Evolutionary conservation across 2,113 vertebrate genomes (phyloP).

Genomic region (Etheostoma cragini): DNA sequence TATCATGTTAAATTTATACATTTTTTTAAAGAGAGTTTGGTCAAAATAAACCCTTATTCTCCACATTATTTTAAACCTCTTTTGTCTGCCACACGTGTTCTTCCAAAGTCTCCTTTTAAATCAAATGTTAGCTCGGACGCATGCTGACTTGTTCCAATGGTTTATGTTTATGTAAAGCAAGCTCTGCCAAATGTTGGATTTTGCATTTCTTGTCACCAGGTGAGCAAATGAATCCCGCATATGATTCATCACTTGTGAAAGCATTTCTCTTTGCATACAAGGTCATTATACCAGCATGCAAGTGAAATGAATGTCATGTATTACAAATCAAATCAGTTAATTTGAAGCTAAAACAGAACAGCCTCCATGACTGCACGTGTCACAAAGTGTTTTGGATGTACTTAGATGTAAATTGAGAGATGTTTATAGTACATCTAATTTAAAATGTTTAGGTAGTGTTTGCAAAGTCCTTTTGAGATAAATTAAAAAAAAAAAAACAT

Average conservation of each 20-base stretch:
- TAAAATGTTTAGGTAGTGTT: constrained; percentile 37
- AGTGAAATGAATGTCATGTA: constrained; percentile 39
- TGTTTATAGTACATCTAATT: constrained; percentile 42
- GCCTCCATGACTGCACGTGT: constrained; percentile 35
- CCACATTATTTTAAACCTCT: too few relatives aligned
- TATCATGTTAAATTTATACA: not conserved
- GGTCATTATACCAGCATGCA: constrained; percentile 15
- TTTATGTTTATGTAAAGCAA: not conserved
- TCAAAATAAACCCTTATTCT: not conserved
- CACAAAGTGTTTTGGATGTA: constrained; percentile 32
- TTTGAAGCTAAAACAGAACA: constrained; percentile 33
- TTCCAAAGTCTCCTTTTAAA: not conserved
- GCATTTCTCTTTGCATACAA: constrained; percentile 36
- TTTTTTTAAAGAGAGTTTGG: not conserved
- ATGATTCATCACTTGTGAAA: constrained; percentile 54
- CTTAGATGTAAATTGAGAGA: not conserved
- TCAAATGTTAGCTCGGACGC: not conserved
- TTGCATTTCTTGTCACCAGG: constrained; percentile 10
- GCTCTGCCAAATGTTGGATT: constrained; percentile 18
- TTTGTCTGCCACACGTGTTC: not conserved
- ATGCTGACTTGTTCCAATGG: not conserved
- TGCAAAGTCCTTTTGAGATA: not conserved
- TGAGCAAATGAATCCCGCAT: constrained; percentile 47
- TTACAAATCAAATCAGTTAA: constrained; percentile 57
- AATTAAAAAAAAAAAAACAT: not conserved